Evolutionary conservation across 1,140 invertebrate species (phyloP), one percentile per base, ranked within the genome.

Genomic region (Uloborus diversus): DNA sequence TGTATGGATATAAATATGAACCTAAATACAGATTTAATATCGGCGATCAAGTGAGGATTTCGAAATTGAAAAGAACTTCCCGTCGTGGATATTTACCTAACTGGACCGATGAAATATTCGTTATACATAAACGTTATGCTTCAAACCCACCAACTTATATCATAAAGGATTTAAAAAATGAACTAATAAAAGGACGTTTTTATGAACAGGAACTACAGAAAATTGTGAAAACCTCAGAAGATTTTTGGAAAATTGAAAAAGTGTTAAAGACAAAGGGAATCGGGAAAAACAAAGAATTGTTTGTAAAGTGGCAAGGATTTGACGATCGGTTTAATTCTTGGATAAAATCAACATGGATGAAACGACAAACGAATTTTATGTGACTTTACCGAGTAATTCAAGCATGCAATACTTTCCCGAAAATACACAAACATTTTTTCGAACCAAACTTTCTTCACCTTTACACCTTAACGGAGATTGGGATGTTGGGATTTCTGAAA

Each of bases 11-110:
- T 51, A n/a, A n/a, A n/a, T 27, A 13, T 4, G 30, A 61, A 61
- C 57, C 25, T 4, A 61, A 61, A 61, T 28, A 28, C 30, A 32
- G 7, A 61, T 85, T 85, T 68, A 80, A 82, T 64, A 20, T 85
- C 25, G 84, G 84, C 42, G 86, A 87, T 30, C 27, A 65, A 20
- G 82, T 82, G 20, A 35, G 70, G 4, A 56, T 82, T 33, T 70
- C 27, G 20, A 73, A 66, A 64, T 32, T 76, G 73, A 51, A 32
- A 17, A 1, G n/a, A n/a, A 7, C 30, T 51, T 83, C 81, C 51
- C 27, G 70, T 7, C 71, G 76, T 57, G 76, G 81, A 2, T 81
- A 57, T 49, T 28, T 56, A 0, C 62, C 75, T 20, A 76, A 65
- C 13, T 82, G 64, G 79, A 82, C 71, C 23, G 53, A 28, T 23